phyloP scores from a whole-genome alignment of 2,113 vertebrate species.

The Manacus vitellinus region DNA sequence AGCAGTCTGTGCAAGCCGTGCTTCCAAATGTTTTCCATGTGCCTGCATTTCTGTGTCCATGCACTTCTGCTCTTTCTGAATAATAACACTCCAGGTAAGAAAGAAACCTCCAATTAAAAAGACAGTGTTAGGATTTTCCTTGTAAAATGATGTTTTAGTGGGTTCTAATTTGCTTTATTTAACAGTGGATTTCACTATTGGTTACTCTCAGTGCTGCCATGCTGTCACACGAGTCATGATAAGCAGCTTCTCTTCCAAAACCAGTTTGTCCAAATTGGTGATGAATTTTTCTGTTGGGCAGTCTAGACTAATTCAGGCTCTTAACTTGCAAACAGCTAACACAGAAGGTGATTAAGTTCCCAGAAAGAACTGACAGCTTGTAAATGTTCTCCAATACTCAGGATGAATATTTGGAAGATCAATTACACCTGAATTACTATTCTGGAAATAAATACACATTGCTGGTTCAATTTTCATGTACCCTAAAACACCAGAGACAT shows the following conservation, averaged over 20 bases:
- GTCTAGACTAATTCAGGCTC: neutral
- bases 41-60: neutral
- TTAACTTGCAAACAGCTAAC: neutral
- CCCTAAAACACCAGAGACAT: neutral
- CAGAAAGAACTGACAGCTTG: neutral
- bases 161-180: slow-evolving; percentile 30
- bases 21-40: neutral
- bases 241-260: slow-evolving; percentile 13
- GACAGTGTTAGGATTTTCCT: neutral
- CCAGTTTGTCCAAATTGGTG: neutral
- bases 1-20: neutral
- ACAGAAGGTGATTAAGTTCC: neutral
- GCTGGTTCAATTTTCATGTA: neutral
- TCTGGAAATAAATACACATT: neutral
- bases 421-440: neutral
- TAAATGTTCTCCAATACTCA: neutral
- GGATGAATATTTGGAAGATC: neutral
- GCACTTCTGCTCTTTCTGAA: neutral
- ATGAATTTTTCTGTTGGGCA: neutral
- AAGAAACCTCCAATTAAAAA: neutral
- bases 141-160: neutral
- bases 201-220: neutral
- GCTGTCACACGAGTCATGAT: neutral
- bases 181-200: neutral
- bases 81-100: neutral